Base-by-base conservation (phyloP, 1,140 invertebrate genomes). In the Frieseomelitta varia region DNA sequence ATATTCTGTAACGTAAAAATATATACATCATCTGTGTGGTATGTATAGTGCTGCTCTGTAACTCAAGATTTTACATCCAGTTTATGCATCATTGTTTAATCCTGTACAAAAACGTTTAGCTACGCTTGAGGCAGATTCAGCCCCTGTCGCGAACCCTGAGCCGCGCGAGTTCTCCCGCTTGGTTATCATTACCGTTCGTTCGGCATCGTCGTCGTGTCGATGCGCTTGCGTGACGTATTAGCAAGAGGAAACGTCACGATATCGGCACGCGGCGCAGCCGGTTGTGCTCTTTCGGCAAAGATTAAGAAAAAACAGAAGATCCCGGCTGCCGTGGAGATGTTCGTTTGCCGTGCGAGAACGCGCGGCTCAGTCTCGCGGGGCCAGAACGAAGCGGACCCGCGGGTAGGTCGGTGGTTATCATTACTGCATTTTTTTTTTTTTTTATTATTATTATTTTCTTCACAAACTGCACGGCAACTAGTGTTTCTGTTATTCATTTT, bases 1-100 rank as follows among this genome's bases (percentile, higher is more conserved):
- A 95, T 94, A 94, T 94, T 95, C 94, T 95, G 94, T 95, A 95
- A 95, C 94, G 94, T 94, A 95, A 95, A 95, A 95, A 95, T 95
- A 95, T 95, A 95, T 95, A 95, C 94, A 95, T 94, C 92, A 92
- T 95, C 94, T 95, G 94, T 95, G 93, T 94, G 91, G 93, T 95
- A 94, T 95, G 93, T 95, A 94, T 94, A 94, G 94, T 95, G 94
- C 94, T 95, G 94, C 94, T 95, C 94, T 95, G 94, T 95, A 95
- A 95, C 94, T 95, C 92, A 95, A 95, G 92, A 94, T 94, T 94
- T 94, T 95, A 94, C 93, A 94, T 93, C 88, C 88, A 90, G 89
- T 92, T 91, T 91, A 88, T 90, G 88, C 91, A 92, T 92, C 85
- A 87, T 92, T 88, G 92, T 93, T 92, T 92, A 92, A 91, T 95